A percentile compares a stretch with the other conserved stretches of the same genome.
Conservation (phyloP, 2,888 invertebrate genomes). For the Schizotus pectinicornis region DNA sequence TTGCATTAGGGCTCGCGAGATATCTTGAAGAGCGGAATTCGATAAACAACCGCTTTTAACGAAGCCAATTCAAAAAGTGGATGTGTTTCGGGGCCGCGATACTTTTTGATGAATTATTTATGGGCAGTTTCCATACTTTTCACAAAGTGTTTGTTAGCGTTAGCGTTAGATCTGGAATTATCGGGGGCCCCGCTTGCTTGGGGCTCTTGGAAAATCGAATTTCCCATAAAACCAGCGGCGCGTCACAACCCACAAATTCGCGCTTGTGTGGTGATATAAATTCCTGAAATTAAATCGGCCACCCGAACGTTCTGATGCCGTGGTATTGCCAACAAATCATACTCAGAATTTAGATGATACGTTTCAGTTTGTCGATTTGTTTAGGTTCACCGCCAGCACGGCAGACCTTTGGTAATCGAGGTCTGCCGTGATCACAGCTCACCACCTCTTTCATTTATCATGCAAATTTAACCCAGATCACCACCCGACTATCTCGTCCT, state of each 20-base stretch:
- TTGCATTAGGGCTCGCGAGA: not conserved
- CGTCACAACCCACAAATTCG: constrained; percentile 12
- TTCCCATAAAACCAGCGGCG: constrained; percentile 14
- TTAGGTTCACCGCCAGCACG: constrained; percentile 9
- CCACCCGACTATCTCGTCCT: constrained; percentile 27
- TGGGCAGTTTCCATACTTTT: constrained; percentile 21
- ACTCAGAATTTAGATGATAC: constrained; percentile 7
- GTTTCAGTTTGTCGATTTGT: constrained; percentile 15
- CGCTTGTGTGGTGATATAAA: constrained; percentile 8
- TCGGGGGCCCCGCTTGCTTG: constrained; percentile 1
- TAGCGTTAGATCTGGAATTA: constrained; percentile 15
- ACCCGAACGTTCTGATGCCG: constrained; percentile 10
- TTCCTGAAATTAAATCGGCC: constrained; percentile 22
- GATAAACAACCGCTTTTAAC: constrained; percentile 32
- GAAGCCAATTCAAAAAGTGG: constrained; percentile 29
- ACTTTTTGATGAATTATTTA: constrained; percentile 27
- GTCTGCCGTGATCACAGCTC: constrained; percentile 31
- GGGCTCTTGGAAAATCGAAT: constrained; percentile 18
- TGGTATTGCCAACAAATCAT: constrained; percentile 22
- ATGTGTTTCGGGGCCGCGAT: constrained; percentile 9
- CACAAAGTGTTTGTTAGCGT: constrained; percentile 26
- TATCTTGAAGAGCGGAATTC: constrained; percentile 24
- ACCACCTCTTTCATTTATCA: constrained; percentile 34
- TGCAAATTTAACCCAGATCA: constrained; percentile 35
- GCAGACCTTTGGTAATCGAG: constrained; percentile 17